Percentiles rank a stretch among this genome's conserved stretches.
Evolutionary conservation across 2,888 invertebrate genomes (phyloP).

Genomic region (Leptinotarsa haldemani): DNA sequence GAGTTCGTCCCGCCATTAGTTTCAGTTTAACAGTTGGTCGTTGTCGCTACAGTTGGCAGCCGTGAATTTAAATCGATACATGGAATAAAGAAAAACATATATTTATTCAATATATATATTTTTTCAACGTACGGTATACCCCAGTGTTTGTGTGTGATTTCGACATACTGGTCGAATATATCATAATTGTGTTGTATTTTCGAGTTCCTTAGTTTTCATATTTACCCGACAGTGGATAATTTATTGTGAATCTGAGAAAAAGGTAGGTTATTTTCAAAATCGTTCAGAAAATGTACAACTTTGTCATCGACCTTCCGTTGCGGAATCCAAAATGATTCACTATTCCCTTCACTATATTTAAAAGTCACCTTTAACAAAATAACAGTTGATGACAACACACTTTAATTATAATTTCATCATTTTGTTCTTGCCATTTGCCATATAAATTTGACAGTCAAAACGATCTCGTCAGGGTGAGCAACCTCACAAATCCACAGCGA

Average conservation of each 20-base stretch:
- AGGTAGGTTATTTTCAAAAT: slow-evolving; percentile 18
- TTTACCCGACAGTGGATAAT: slow-evolving; percentile 7
- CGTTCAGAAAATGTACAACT: background rate
- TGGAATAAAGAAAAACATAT: slow-evolving; percentile 27
- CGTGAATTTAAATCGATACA: slow-evolving; percentile 40
- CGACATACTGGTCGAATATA: slow-evolving; percentile 1
- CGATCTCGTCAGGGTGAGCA: background rate
- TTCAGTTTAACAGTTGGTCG: slow-evolving; percentile 42
- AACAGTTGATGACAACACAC: background rate
- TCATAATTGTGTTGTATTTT: slow-evolving; percentile 5
- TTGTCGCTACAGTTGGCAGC: slow-evolving; percentile 34
- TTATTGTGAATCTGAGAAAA: background rate
- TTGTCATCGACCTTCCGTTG: slow-evolving; percentile 4
- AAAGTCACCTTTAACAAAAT: background rate
- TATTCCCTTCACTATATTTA: slow-evolving; percentile 9
- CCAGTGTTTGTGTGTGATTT: slow-evolving; percentile 11
- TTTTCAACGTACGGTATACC: background rate
- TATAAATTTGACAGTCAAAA: slow-evolving; percentile 11
- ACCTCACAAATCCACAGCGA: background rate
- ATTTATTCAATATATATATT: background rate
- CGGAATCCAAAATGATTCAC: background rate
- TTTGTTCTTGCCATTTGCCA: background rate
- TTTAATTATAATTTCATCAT: background rate
- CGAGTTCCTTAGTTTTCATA: slow-evolving; percentile 11
- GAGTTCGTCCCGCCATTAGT: slow-evolving; percentile 47